Base-by-base conservation (phyloP, 2,797 vertebrate genomes). In the Hypotaenidia philippensis region DNA sequence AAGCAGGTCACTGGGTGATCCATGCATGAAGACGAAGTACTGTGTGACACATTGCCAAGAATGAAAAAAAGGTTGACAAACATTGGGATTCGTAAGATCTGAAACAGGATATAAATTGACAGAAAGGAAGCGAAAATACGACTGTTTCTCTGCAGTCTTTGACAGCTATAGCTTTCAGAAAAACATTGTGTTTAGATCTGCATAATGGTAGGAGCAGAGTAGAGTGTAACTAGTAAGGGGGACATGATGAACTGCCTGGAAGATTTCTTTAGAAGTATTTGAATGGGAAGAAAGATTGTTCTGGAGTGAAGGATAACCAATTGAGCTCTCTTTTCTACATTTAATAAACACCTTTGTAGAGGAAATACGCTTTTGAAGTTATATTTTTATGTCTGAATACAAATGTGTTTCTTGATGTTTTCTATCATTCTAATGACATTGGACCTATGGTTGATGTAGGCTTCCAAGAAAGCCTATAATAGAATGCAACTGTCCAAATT, bases 91-190 rank as follows among this genome's bases (percentile, higher is more conserved):
- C 22, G 15, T 34, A 57, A 74, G 86, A 90, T 68, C 86, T 41
- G 90, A 76, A 93, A 91, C 2, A 26, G 49, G 49, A 18, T 38
- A 34, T 40, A 75, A 92, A 72, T 87, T 96, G 96, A 96, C 95
- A 96, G 74, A 59, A 6, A 29, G 45, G 53, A 80, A 83, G 60
- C 70, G 87, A 53, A 92, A 96, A 44, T 44, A 71, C 41, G 53
- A 56, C 41, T 91, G 80, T 76, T 94, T 82, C 89, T 88, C 57
- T 77, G 72, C 72, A 83, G n/a, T 55, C n/a, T 72, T 40, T 93
- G 93, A 83, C 95, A 95, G 69, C 31, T 4, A 11, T 8, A 41
- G 75, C 82, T 95, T 83, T 94, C 80, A 89, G 77, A 87, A 87
- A 94, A 50, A 63, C 18, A 22, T 21, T 15, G 16, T 56, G 60